Evolutionary conservation across 2,113 vertebrate species (phyloP).

Genomic region (Blennius ocellaris): DNA sequence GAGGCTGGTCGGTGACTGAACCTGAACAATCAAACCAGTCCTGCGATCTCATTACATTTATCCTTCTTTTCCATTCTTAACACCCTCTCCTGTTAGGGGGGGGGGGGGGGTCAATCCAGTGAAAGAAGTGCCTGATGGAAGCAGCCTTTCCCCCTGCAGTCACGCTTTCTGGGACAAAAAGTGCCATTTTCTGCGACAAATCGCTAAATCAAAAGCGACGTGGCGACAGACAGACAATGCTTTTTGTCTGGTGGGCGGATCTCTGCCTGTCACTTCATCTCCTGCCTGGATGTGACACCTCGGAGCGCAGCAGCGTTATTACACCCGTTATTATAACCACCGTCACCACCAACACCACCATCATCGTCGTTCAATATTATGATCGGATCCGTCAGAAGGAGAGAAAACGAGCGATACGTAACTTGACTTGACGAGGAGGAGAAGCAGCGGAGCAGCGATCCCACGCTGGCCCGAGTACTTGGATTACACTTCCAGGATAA

Average conservation of each 20-base stretch:
- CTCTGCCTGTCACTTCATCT: slow-evolving; percentile 75
- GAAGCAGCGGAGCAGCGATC: background rate
- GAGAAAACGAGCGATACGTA: background rate
- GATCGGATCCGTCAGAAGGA: background rate
- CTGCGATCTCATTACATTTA: too few relatives aligned
- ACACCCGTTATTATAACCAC: slow-evolving; percentile 39
- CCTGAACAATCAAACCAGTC: too few relatives aligned
- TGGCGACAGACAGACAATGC: slow-evolving; percentile 82
- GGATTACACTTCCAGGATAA: slow-evolving; percentile 49
- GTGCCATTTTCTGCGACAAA: slow-evolving; percentile 83
- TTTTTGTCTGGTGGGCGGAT: slow-evolving; percentile 77
- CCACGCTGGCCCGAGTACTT: slow-evolving; percentile 46
- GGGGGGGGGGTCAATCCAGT: too few relatives aligned
- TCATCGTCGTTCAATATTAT: too few relatives aligned
- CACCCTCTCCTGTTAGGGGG: too few relatives aligned
- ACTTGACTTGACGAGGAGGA: background rate
- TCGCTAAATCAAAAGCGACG: slow-evolving; percentile 76
- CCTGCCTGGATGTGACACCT: slow-evolving; percentile 71
- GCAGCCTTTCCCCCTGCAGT: slow-evolving; percentile 48
- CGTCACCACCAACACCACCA: background rate
- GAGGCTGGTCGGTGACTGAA: too few relatives aligned
- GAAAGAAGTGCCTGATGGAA: too few relatives aligned
- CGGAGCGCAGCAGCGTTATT: slow-evolving; percentile 54
- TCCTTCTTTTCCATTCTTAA: too few relatives aligned
- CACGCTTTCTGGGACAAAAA: slow-evolving; percentile 72